Percentiles rank a stretch among this genome's conserved stretches.
Conservation (phyloP, 2,113 vertebrate species). For the Zapus hudsonius region DNA sequence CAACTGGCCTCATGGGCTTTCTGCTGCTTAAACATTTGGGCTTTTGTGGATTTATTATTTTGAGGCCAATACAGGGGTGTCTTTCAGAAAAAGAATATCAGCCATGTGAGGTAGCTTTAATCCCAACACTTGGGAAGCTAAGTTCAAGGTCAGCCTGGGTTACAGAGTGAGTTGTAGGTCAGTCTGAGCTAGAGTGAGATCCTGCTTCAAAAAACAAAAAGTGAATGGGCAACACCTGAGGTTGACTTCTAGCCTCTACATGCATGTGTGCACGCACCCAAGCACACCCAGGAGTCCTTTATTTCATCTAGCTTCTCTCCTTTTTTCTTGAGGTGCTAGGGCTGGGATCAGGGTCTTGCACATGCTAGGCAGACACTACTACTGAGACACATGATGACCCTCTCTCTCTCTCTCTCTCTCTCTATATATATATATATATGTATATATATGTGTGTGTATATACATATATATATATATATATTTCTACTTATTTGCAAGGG, state of each 20-base stretch:
- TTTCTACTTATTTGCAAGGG: too few relatives aligned
- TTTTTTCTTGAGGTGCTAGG: neutral
- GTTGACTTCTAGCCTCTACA: too few relatives aligned
- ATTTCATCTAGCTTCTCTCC: neutral
- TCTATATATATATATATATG: too few relatives aligned
- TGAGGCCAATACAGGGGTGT: neutral
- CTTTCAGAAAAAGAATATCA: neutral
- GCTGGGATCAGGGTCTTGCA: neutral
- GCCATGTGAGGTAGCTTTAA: neutral
- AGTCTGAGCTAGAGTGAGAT: too few relatives aligned
- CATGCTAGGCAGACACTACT: neutral
- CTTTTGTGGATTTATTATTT: slow-evolving; percentile 34
- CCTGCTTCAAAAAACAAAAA: too few relatives aligned
- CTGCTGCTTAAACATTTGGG: neutral
- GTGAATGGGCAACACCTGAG: too few relatives aligned
- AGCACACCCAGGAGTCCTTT: neutral
- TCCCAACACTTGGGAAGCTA: neutral
- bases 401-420: too few relatives aligned
- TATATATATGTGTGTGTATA: too few relatives aligned
- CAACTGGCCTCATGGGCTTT: neutral
- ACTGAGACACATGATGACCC: neutral
- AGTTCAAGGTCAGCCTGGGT: too few relatives aligned
- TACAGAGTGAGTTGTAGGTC: too few relatives aligned
- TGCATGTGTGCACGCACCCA: too few relatives aligned
- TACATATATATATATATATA: too few relatives aligned